Conservation (phyloP, 2,888 invertebrate genomes). For the Abrostola triplasia region DNA sequence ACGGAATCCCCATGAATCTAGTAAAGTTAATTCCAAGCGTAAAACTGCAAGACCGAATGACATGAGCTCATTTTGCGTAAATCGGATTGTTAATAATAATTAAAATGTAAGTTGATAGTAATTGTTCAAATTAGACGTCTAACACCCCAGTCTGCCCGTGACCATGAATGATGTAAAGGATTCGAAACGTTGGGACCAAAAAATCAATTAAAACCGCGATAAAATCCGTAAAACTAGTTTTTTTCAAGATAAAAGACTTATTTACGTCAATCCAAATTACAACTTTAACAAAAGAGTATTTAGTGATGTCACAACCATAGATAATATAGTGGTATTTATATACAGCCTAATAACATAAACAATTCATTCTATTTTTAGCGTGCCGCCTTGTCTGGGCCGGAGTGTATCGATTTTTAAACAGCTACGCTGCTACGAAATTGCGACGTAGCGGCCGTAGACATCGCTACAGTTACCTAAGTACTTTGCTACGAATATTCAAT, state of each 20-base stretch:
- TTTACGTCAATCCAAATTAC: background rate
- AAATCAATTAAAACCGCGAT: too few relatives aligned
- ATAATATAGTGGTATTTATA: slow-evolving; percentile 36
- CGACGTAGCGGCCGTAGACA: slow-evolving; percentile 50
- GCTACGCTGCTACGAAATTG: slow-evolving; percentile 57
- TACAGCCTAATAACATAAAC: slow-evolving; percentile 33
- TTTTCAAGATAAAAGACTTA: background rate
- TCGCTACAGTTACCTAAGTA: slow-evolving; percentile 43
- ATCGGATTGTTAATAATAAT: too few relatives aligned
- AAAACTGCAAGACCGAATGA: too few relatives aligned
- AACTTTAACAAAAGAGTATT: background rate
- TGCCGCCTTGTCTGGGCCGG: slow-evolving; percentile 22
- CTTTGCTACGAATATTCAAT: slow-evolving; percentile 35
- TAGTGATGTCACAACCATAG: slow-evolving; percentile 2
- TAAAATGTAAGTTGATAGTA: too few relatives aligned
- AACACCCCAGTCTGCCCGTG: too few relatives aligned
- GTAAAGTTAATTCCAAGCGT: too few relatives aligned
- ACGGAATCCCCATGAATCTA: too few relatives aligned
- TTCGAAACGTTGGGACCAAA: too few relatives aligned
- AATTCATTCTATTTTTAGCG: slow-evolving; percentile 58
- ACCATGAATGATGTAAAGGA: too few relatives aligned
- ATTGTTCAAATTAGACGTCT: too few relatives aligned
- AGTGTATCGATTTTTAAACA: slow-evolving; percentile 56
- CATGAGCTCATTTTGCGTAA: too few relatives aligned
- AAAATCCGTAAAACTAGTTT: too few relatives aligned